Base-by-base conservation (phyloP, 2,888 invertebrate genomes). In the Dolomedes plantarius region DNA sequence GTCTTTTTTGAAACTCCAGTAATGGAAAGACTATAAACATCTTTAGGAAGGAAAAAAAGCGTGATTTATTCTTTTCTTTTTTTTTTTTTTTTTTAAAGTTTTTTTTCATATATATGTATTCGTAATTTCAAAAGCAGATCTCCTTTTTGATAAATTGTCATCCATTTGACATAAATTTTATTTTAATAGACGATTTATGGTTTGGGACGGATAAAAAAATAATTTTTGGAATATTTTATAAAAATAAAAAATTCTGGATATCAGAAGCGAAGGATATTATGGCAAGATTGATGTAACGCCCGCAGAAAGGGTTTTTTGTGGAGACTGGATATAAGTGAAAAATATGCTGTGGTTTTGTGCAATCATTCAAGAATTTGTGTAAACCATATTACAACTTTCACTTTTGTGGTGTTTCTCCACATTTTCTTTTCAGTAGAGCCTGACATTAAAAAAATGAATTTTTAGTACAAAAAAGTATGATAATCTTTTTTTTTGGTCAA, bases 111-210 rank as follows among this genome's bases (percentile, higher is more conserved):
- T 64, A n/a, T 29, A 31, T 73, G 19, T 27, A 56, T 74, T 74
- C 27, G 36, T 41, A 65, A 65, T 69, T 36, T 69, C 67, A 46
- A 79, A 82, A 76, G 39, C 69, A 82, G 64, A 75, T 68, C 39
- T 46, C 62, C n/a, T 41, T 68, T 31, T 31, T 82, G 82, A 82
- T 82, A 71, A 82, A 82, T 76, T 75, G 82, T 64, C 62, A 23
- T 56, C 62, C 64, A 62, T 62, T 82, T 82, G 82, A 82, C 82
- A 69, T 82, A 69, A 76, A 82, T 82, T 82, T 82, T 76, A 62
- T 62, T 82, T 76, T 76, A 69, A 82, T 82, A 56, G 56, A 56
- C 23, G 56, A 56, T 56, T 56, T 56, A 56, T 56, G 56, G 23
- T 23, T 56, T 23, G 1, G 5, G 56, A 23, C 19, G 56, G 16